Percentiles rank a stretch among this genome's conserved stretches.
Conservation (phyloP, 2,113 vertebrate genomes). For the Cololabis saira region DNA sequence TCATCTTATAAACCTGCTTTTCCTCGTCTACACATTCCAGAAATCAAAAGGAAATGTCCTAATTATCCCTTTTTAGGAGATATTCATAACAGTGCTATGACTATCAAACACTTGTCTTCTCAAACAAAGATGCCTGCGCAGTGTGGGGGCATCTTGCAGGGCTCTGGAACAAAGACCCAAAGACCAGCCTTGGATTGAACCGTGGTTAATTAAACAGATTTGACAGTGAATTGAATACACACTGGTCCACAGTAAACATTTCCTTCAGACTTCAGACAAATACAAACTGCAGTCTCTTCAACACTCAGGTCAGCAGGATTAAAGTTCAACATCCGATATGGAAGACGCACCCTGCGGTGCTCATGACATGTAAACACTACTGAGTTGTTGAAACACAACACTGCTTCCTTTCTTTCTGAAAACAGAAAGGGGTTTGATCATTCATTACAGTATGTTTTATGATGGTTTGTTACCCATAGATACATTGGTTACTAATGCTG, state of each 20-base stretch:
- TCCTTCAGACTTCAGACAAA: slow-evolving; percentile 36
- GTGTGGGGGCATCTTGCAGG: slow-evolving; percentile 29
- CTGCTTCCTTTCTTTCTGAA: no score
- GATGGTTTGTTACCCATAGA: no score
- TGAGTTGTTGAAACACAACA: no score
- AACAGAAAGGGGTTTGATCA: no score
- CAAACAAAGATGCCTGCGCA: slow-evolving; percentile 39
- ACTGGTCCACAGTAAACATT: not conserved
- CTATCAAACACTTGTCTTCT: slow-evolving; percentile 46
- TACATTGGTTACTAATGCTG: no score
- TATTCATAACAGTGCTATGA: slow-evolving; percentile 16
- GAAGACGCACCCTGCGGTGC: slow-evolving; percentile 16
- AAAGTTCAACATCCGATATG: slow-evolving; percentile 42
- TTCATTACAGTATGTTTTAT: no score
- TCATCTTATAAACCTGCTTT: slow-evolving; percentile 27
- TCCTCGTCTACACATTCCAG: not conserved
- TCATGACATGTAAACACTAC: not conserved
- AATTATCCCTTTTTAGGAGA: slow-evolving; percentile 1
- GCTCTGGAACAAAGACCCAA: slow-evolving; percentile 22
- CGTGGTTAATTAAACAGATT: slow-evolving; percentile 44
- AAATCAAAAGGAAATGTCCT: slow-evolving; percentile 31
- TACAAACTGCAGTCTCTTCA: slow-evolving; percentile 26
- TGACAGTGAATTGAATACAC: slow-evolving; percentile 6
- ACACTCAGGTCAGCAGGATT: not conserved
- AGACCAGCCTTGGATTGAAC: slow-evolving; percentile 15